These are phyloP conservation scores for Stictocephala bisonia DNA, from an alignment of 2,888 invertebrate genomes.

Conservation along the genomic window DNA sequence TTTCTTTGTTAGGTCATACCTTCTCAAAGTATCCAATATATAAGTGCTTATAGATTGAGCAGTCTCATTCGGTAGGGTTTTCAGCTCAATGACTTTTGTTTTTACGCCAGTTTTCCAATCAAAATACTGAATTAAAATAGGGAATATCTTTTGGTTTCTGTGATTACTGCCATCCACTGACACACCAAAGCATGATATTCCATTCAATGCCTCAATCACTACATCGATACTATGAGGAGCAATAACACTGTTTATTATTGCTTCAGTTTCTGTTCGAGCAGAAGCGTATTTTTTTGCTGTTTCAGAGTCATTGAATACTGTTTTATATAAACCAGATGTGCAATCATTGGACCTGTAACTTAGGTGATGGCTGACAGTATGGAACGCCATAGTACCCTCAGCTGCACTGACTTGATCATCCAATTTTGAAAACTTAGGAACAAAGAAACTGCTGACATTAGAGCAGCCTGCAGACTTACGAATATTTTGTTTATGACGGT, in stretches of 20 bases:
- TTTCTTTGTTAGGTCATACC: constrained; percentile 26
- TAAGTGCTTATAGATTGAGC: constrained; percentile 18
- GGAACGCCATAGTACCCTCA: constrained; percentile 36
- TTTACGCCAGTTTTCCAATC: constrained; percentile 33
- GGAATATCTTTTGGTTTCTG: constrained; percentile 48
- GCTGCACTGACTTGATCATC: constrained; percentile 22
- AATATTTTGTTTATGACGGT: constrained; percentile 11
- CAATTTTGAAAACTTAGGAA: constrained; percentile 12
- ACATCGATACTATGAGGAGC: constrained; percentile 46
- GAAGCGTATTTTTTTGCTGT: constrained; percentile 26
- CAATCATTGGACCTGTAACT: constrained; percentile 32
- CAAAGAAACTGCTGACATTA: constrained; percentile 2
- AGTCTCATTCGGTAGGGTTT: constrained; percentile 44
- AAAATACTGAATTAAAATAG: constrained; percentile 50
- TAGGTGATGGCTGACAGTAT: constrained; percentile 33
- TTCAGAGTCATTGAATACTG: constrained; percentile 31
- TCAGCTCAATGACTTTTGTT: constrained; percentile 46
- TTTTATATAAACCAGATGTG: constrained; percentile 28
- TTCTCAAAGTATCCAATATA: constrained; percentile 34
- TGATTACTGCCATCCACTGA: constrained; percentile 52
- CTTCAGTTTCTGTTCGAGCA: constrained; percentile 43
- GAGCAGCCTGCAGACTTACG: constrained; percentile 18
- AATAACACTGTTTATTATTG: constrained; percentile 50
- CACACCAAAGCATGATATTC: constrained; percentile 44
- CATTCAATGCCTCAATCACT: constrained; percentile 42